Evolutionary conservation across 2,113 vertebrate species (phyloP).

Genomic region (Pavo muticus): DNA sequence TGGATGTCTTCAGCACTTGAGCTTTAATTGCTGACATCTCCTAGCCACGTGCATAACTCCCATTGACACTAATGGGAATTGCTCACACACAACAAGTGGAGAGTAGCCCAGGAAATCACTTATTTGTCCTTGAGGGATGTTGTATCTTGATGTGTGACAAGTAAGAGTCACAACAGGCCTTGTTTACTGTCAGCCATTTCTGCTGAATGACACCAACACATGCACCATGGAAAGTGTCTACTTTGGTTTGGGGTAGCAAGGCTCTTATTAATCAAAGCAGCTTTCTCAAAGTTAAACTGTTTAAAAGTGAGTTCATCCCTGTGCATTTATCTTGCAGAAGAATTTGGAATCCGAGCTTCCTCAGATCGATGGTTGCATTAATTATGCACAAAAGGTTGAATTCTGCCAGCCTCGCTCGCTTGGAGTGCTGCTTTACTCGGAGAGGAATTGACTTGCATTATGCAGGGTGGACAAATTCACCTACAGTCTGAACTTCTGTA

Average conservation of each 20-base stretch:
- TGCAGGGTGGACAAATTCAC: conserved; percentile 50
- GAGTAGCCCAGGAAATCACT: background rate
- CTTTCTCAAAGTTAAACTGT: background rate
- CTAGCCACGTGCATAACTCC: background rate
- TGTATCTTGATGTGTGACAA: background rate
- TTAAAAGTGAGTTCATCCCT: background rate
- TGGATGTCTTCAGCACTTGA: background rate
- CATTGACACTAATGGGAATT: background rate
- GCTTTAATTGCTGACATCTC: background rate
- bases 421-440: conserved; percentile 18
- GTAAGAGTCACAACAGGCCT: background rate
- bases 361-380: conserved; percentile 43
- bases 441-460: conserved; percentile 48
- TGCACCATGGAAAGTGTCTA: fast-evolving
- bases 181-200: background rate
- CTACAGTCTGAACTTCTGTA: conserved; percentile 34
- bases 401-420: background rate
- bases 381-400: conserved; percentile 48
- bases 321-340: conserved; percentile 1
- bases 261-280: background rate
- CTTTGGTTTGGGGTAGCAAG: background rate
- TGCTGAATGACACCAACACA: background rate
- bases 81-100: background rate
- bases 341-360: background rate
- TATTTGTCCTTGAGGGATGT: background rate